Conservation (phyloP, 2,888 invertebrate species). For the Tetheella fluctuosa region DNA sequence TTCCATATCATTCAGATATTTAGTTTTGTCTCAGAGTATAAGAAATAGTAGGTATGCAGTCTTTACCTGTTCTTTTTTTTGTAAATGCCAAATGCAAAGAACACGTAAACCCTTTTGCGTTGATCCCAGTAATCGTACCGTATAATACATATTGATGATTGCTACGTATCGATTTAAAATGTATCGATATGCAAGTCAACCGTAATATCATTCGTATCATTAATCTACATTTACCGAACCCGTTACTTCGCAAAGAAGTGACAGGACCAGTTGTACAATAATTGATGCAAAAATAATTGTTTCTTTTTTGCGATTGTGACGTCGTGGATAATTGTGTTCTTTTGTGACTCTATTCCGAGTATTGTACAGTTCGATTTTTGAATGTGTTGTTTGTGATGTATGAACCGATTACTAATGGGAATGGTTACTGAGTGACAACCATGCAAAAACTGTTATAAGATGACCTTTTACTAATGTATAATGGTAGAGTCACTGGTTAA, state of each 20-base stretch:
- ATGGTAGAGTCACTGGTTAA: no score
- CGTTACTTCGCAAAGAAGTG: conserved; percentile 35
- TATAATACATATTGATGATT: conserved; percentile 79
- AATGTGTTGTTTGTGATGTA: neutral
- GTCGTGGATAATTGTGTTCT: conserved; percentile 21
- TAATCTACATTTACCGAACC: conserved; percentile 52
- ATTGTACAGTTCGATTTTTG: neutral
- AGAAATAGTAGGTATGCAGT: no score
- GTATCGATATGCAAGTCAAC: conserved; percentile 53
- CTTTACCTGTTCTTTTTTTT: neutral
- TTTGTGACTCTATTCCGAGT: conserved; percentile 1
- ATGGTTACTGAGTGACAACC: neutral
- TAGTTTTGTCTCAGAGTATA: no score
- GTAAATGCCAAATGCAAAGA: conserved; percentile 10
- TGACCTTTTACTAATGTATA: no score
- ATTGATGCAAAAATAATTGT: conserved; percentile 48
- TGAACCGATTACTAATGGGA: neutral
- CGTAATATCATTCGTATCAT: conserved; percentile 45
- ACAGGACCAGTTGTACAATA: conserved; percentile 32
- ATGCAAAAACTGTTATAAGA: no score
- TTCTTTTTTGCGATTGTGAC: conserved; percentile 19
- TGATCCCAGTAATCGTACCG: conserved; percentile 55
- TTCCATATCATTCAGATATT: no score
- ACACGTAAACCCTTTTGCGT: conserved; percentile 17
- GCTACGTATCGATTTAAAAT: conserved; percentile 42